Conservation (phyloP, 1,140 invertebrate species). For the Lepidotrigona ventralis region DNA sequence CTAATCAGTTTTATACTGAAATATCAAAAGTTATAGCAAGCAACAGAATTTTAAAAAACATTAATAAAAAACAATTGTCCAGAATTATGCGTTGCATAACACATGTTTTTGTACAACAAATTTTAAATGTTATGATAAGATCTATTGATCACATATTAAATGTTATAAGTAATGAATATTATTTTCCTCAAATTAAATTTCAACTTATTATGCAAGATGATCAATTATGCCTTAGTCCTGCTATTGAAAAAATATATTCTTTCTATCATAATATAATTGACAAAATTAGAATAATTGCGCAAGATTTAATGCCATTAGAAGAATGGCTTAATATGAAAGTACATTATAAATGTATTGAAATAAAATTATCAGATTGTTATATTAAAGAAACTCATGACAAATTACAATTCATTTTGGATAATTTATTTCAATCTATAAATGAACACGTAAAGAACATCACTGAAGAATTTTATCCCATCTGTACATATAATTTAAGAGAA, state of each 20-base stretch:
- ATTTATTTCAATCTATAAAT: slow-evolving; percentile 68
- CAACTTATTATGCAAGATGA: slow-evolving; percentile 69
- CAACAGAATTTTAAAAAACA: slow-evolving; percentile 53
- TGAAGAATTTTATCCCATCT: slow-evolving; percentile 55
- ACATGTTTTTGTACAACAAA: slow-evolving; percentile 72
- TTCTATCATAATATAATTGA: slow-evolving; percentile 70
- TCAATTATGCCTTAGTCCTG: slow-evolving; percentile 68
- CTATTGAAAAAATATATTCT: slow-evolving; percentile 66
- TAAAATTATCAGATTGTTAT: slow-evolving; percentile 74
- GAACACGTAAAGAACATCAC: slow-evolving; percentile 56
- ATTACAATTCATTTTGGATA: slow-evolving; percentile 66
- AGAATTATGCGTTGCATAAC: slow-evolving; percentile 71
- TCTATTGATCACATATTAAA: slow-evolving; percentile 74
- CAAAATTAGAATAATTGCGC: slow-evolving; percentile 67
- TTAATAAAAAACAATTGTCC: slow-evolving; percentile 37
- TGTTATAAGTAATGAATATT: slow-evolving; percentile 59
- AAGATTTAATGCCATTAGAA: slow-evolving; percentile 75
- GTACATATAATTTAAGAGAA: slow-evolving; percentile 38
- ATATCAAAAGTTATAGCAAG: slow-evolving; percentile 58
- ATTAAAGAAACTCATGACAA: slow-evolving; percentile 65
- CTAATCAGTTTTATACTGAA: slow-evolving; percentile 71
- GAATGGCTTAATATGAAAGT: slow-evolving; percentile 65
- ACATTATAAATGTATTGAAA: slow-evolving; percentile 65
- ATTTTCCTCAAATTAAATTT: slow-evolving; percentile 72
- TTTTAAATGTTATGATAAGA: slow-evolving; percentile 72